A percentile compares a stretch with the other conserved stretches of the same genome.
Conservation (phyloP, 2,888 invertebrate species). For the Diabrotica balteata region DNA sequence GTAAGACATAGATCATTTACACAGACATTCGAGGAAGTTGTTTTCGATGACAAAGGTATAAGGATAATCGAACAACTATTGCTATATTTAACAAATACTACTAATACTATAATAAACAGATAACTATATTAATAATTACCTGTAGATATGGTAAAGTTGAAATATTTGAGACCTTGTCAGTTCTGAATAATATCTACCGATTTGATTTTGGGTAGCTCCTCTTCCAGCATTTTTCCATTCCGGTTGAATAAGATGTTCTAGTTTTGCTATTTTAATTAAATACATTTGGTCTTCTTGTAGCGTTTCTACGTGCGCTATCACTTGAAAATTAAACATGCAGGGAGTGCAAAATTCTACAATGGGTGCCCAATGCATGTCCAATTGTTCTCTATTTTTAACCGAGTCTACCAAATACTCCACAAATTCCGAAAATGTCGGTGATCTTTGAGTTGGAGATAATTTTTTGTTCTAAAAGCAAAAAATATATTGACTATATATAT, state of each 20-base stretch:
- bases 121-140: constrained; percentile 59
- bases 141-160: constrained; percentile 81
- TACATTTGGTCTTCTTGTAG: constrained; percentile 84
- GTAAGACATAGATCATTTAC: too few species aligned
- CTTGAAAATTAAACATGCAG: constrained; percentile 77
- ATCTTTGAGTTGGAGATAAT: constrained; percentile 53
- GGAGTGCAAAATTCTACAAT: constrained; percentile 85
- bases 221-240: constrained; percentile 85
- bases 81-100: too few species aligned
- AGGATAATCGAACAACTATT: too few species aligned
- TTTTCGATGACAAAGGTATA: too few species aligned
- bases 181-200: constrained; percentile 78
- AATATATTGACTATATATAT: too few species aligned
- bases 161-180: constrained; percentile 76
- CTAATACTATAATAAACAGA: too few species aligned
- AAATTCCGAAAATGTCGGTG: constrained; percentile 84
- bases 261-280: constrained; percentile 77
- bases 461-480: constrained; percentile 29
- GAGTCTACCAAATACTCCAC: constrained; percentile 79
- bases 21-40: too few species aligned
- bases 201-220: constrained; percentile 74
- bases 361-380: constrained; percentile 91
- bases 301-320: constrained; percentile 84
- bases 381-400: constrained; percentile 66
- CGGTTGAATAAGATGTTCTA: constrained; percentile 78